Percentiles rank a stretch among this genome's conserved stretches.
These are phyloP conservation scores for Thermophis baileyi DNA, from an alignment of 2,113 vertebrate species.

Conservation along the genomic window DNA sequence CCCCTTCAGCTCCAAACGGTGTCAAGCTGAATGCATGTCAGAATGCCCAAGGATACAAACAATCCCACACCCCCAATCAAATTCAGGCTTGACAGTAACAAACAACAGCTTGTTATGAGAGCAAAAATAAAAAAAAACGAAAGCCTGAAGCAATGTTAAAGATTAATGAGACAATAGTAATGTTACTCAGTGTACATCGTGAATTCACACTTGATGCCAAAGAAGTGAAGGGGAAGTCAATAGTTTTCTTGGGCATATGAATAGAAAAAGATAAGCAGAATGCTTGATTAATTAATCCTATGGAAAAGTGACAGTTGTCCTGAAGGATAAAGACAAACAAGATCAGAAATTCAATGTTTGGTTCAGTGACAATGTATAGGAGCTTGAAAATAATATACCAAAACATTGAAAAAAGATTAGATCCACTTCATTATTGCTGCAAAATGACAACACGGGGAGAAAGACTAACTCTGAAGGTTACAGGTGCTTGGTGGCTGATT, in stretches of 20 bases:
- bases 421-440: background rate
- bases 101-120: background rate
- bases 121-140: background rate
- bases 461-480: background rate
- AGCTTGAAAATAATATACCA: background rate
- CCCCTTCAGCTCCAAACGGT: too few species aligned
- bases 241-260: background rate
- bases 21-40: too few species aligned
- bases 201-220: background rate
- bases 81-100: too few species aligned
- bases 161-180: background rate
- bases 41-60: too few species aligned
- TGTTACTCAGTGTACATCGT: background rate
- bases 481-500: background rate
- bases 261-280: background rate
- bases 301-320: background rate
- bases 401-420: background rate
- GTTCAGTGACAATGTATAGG: background rate
- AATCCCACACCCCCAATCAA: too few species aligned
- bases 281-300: background rate
- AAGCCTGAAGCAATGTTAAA: background rate
- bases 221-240: background rate
- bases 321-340: background rate
- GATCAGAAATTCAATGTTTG: background rate
- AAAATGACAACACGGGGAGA: background rate